phyloP scores from a whole-genome alignment of 1,140 invertebrate genomes.

The Pararge aegeria region DNA sequence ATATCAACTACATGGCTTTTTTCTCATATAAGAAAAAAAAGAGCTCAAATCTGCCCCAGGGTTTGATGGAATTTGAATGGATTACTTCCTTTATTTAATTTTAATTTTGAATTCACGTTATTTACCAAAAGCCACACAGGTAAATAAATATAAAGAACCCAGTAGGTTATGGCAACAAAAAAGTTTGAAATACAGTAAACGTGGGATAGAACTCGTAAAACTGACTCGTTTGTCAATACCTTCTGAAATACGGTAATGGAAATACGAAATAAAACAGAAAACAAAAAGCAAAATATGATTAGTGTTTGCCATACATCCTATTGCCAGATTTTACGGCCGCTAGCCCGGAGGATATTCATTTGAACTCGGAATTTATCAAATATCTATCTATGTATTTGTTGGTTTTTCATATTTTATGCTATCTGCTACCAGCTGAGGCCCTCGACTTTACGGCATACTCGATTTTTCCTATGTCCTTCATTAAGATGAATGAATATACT shows the following conservation, averaged over 20 bases:
- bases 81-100: too few species aligned
- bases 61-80: too few species aligned
- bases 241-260: conserved; percentile 79
- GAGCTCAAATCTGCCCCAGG: too few species aligned
- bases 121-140: neutral
- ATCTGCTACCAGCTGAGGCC: too few species aligned
- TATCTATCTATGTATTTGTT: neutral
- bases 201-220: conserved; percentile 68
- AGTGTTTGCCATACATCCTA: conserved; percentile 71
- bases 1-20: too few species aligned
- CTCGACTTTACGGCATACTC: too few species aligned
- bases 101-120: too few species aligned
- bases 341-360: conserved; percentile 57
- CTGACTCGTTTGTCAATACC: conserved; percentile 76
- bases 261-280: conserved; percentile 78
- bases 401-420: neutral
- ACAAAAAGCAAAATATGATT: conserved; percentile 77
- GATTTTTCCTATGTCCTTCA: too few species aligned
- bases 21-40: too few species aligned
- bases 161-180: neutral
- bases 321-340: conserved; percentile 65
- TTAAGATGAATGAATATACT: too few species aligned
- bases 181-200: conserved; percentile 32
- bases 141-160: neutral
- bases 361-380: conserved; percentile 59